These are phyloP conservation scores for Calameuta idolon DNA, from an alignment of 2,888 invertebrate species.

Conservation along the genomic window DNA sequence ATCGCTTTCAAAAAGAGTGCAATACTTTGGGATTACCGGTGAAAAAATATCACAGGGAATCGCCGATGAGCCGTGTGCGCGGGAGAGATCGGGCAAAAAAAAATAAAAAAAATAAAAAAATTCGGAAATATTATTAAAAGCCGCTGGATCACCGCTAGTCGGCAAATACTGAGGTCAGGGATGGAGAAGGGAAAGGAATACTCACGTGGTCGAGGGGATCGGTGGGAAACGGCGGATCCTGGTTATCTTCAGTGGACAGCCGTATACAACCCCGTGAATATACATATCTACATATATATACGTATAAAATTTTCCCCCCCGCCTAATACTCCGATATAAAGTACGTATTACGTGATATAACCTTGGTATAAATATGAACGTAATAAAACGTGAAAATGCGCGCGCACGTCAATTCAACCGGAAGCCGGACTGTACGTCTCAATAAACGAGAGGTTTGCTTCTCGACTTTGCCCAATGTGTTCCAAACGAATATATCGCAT, in stretches of 20 bases:
- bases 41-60: conserved; percentile 49
- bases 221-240: conserved; percentile 22
- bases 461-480: neutral
- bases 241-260: conserved; percentile 52
- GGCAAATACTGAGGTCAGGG: conserved; percentile 27
- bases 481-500: neutral
- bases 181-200: conserved; percentile 11
- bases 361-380: conserved; percentile 12
- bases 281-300: conserved; percentile 32
- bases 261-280: conserved; percentile 43
- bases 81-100: conserved; percentile 27
- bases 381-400: neutral
- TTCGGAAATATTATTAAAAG: conserved; percentile 60
- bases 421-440: neutral
- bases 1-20: conserved; percentile 61
- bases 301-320: conserved; percentile 17
- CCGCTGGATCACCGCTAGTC: conserved; percentile 42
- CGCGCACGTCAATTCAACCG: neutral
- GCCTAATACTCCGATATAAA: conserved; percentile 35
- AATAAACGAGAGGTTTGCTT: neutral
- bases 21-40: conserved; percentile 61
- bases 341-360: conserved; percentile 34
- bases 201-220: conserved; percentile 16
- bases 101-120: conserved; percentile 41
- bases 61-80: conserved; percentile 49